A percentile compares a stretch with the other conserved stretches of the same genome.
Conservation (phyloP, 2,113 vertebrate species). For the Phalacrocorax aristotelis region DNA sequence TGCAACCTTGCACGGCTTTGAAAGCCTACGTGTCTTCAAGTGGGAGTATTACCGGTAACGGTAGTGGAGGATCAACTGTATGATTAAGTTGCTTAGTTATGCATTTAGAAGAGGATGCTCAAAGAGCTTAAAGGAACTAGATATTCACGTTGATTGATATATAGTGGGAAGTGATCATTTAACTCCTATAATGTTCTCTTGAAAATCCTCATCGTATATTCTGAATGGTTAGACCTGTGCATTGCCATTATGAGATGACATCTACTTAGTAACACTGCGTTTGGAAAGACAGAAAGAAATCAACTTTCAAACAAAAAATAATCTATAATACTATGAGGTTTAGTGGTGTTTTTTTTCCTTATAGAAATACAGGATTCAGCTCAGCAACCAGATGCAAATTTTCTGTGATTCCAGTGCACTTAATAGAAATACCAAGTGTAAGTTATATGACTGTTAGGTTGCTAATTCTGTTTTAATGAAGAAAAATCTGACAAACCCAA, state of each 20-base stretch:
- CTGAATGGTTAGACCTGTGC: not conserved
- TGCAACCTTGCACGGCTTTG: not conserved
- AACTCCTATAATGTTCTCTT: not conserved
- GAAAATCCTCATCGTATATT: not conserved
- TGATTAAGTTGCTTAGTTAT: not conserved
- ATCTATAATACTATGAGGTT: not conserved
- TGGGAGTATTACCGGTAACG: not conserved
- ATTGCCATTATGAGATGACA: not conserved
- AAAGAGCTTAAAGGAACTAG: not conserved
- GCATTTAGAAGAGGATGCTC: not conserved
- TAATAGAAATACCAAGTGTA: conserved; percentile 18
- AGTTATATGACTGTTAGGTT: conserved; percentile 9
- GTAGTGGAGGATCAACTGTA: not conserved
- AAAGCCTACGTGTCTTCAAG: not conserved
- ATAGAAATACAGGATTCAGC: not conserved
- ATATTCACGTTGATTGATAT: not conserved
- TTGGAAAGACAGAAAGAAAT: not conserved
- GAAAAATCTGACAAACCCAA: conserved; percentile 8
- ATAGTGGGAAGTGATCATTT: not conserved
- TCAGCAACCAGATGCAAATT: conserved; percentile 20
- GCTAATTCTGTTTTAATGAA: not conserved
- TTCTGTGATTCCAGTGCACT: not conserved
- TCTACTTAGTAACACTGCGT: not conserved
- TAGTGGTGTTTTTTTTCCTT: not conserved
- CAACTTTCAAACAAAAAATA: not conserved